Conservation (phyloP, 1,140 invertebrate genomes). For the Musca domestica region DNA sequence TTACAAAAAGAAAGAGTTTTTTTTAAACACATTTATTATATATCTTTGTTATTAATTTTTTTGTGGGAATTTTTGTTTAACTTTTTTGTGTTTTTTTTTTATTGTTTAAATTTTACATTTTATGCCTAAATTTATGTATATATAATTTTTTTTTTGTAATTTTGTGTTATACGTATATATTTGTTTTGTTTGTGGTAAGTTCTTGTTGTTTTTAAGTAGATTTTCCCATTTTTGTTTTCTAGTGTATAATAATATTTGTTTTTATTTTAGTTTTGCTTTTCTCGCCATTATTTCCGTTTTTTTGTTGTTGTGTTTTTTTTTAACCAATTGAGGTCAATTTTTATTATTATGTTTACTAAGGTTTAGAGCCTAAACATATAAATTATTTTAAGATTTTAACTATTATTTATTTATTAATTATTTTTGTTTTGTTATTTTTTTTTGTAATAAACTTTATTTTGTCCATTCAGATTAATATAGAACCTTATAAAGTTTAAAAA, state of each 20-base stretch:
- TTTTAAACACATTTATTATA: not conserved
- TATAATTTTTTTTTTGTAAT: constrained; percentile 1
- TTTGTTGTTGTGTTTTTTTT: constrained; percentile 3
- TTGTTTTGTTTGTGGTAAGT: constrained; percentile 2
- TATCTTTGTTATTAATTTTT: not conserved
- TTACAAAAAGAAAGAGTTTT: not conserved
- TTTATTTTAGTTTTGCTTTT: not conserved
- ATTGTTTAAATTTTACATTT: constrained; percentile 15
- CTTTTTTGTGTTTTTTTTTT: not conserved
- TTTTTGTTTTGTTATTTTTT: not conserved
- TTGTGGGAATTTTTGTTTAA: not conserved
- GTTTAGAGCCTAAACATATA: constrained; percentile 20
- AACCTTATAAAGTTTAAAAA: constrained; percentile 3
- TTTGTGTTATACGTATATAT: constrained; percentile 7
- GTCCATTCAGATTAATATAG: not conserved
- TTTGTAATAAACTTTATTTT: constrained; percentile 5
- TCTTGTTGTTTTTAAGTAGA: not conserved
- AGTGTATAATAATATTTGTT: not conserved
- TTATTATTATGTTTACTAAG: constrained; percentile 14
- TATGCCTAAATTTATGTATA: constrained; percentile 20
- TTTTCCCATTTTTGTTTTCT: not conserved
- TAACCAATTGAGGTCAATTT: constrained; percentile 4
- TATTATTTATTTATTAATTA: constrained; percentile 2
- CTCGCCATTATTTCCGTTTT: not conserved
- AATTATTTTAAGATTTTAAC: constrained; percentile 17